Evolutionary conservation across 2,888 invertebrate species (phyloP), one percentile per base, ranked within the genome.

Genomic region (Spisula subtruncata): DNA sequence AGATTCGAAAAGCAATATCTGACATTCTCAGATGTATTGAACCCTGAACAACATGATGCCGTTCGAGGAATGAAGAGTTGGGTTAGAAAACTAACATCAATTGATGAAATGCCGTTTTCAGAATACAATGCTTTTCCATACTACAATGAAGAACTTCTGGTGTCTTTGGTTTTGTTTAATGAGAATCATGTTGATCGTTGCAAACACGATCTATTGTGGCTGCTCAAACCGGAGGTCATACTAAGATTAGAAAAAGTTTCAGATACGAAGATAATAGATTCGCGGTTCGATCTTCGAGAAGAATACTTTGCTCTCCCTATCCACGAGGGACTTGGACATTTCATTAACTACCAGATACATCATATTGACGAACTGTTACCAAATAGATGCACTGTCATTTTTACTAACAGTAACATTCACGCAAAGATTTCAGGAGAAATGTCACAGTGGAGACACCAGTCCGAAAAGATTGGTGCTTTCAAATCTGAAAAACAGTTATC

Each of bases 1-100:
- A 86, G 95, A n/a, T 94, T 95, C 90, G 95, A 95, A 89, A 95
- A 95, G 46, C 95, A 95, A 51, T 92, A 94, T 83, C 89, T 96
- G 35, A 82, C 91, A 32, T 93, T 93, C 86, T 56, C 89, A 54
- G 94, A 94, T 71, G 85, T 92, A 10, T 51, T 95, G 18, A 81
- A 79, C 0, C 8, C 8, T 6, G 80, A 88, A 10, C 89, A 93
- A 82, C 20, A 41, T 14, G 35, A 81, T 18, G 20, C 93, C 0
- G 82, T 90, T 0, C 16, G 51, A 1, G 86, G 86, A 25, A 29
- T 94, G 14, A 83, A 89, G 1, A 14, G 20, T 0, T 89, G 92
- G 90, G 79, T 90, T 41, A 18, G 48, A 71, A 0, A 56, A n/a
- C 35, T 92, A 14, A 82, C 85, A n/a, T 35, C 14, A 35, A 80